phyloP scores from a whole-genome alignment of 1,140 invertebrate species.

The Pseudomyrmex concolor region DNA sequence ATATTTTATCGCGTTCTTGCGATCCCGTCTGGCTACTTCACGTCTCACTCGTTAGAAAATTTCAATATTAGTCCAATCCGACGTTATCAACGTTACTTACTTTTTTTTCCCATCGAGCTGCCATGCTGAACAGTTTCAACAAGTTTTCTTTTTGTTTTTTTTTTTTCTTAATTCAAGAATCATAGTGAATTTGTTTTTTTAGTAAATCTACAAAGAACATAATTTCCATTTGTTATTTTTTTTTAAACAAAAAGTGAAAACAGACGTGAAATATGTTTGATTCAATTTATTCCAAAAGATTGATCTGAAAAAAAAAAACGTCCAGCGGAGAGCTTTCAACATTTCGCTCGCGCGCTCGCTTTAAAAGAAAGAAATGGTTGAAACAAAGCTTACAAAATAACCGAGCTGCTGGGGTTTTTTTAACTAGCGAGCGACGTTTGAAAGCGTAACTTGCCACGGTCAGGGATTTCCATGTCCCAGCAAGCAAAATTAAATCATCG shows the following conservation, averaged over 20 bases:
- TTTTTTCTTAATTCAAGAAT: background rate
- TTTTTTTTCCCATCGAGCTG: background rate
- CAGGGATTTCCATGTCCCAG: conserved; percentile 26
- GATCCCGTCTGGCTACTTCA: conserved; percentile 31
- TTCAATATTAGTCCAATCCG: conserved; percentile 28
- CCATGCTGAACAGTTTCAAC: background rate
- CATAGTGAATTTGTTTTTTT: no score
- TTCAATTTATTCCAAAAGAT: conserved; percentile 36
- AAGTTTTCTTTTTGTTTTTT: background rate
- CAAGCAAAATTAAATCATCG: conserved; percentile 37
- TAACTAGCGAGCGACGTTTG: conserved; percentile 38
- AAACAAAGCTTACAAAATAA: conserved; percentile 25
- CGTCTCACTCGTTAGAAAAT: background rate
- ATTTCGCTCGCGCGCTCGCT: background rate
- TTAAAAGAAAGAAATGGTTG: background rate
- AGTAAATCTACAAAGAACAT: no score
- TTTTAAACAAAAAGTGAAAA: background rate
- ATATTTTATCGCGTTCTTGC: conserved; percentile 1
- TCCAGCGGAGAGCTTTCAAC: background rate
- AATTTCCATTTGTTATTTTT: background rate
- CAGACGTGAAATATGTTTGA: background rate
- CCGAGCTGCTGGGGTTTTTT: background rate
- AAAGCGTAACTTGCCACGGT: conserved; percentile 26
- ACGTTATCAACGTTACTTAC: background rate
- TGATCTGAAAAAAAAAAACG: background rate